phyloP scores from a whole-genome alignment of 2,888 invertebrate genomes.

The Myopa testacea region DNA sequence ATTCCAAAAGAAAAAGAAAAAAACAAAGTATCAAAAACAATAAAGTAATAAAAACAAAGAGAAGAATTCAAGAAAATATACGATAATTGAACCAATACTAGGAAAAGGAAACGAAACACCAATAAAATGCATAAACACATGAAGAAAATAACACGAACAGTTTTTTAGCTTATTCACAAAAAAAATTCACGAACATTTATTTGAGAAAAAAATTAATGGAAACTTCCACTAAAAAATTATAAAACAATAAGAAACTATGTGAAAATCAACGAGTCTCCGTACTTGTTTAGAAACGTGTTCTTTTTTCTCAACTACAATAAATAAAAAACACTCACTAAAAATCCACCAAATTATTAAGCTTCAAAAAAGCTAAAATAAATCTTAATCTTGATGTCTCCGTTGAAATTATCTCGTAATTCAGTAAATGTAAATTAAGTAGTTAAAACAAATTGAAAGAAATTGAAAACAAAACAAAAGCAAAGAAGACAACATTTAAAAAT shows the following conservation, averaged over 20 bases:
- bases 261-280: no score
- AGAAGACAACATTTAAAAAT: not conserved
- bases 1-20: constrained; percentile 54
- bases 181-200: not conserved
- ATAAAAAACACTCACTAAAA: not conserved
- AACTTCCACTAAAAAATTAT: no score
- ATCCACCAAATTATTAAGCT: not conserved
- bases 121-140: no score
- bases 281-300: no score
- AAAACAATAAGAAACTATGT: no score
- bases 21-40: constrained; percentile 32
- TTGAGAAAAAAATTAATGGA: no score
- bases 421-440: not conserved
- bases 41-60: constrained; percentile 2
- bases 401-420: constrained; percentile 8
- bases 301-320: not conserved
- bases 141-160: no score
- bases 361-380: not conserved
- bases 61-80: not conserved
- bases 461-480: not conserved
- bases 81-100: no score
- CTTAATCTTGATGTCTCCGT: constrained; percentile 18
- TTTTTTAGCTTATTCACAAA: not conserved
- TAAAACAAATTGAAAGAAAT: not conserved
- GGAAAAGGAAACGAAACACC: no score